Conservation (phyloP, 2,888 invertebrate species). For the Chloromyia formosa region DNA sequence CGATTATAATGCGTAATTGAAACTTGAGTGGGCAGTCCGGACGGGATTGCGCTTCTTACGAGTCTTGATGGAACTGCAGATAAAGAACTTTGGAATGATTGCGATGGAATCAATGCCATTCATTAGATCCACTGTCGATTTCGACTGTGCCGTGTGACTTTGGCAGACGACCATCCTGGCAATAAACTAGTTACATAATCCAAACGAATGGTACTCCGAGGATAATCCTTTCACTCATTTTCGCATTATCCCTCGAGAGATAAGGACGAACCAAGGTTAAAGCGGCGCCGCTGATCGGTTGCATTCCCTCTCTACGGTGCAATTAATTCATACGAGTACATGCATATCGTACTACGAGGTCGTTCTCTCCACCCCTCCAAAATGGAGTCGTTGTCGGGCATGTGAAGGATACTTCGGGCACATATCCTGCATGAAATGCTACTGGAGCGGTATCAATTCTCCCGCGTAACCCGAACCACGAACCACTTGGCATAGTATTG, state of each 20-base stretch:
- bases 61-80: neutral
- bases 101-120: too few species aligned
- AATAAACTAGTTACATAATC: too few species aligned
- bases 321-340: conserved; percentile 20
- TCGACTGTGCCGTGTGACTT: too few species aligned
- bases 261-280: neutral
- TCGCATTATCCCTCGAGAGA: neutral
- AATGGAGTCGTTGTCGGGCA: neutral
- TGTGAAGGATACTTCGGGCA: too few species aligned
- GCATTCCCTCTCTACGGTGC: neutral
- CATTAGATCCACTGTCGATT: too few species aligned
- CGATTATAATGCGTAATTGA: conserved; percentile 7
- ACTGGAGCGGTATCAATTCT: too few species aligned
- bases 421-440: too few species aligned
- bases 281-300: neutral
- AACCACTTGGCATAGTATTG: neutral
- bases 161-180: too few species aligned
- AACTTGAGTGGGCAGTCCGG: neutral
- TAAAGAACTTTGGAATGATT: neutral
- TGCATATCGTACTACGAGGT: neutral
- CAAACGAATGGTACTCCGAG: neutral
- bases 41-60: neutral
- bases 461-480: too few species aligned
- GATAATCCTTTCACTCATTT: neutral
- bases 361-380: neutral